Percentiles rank a stretch among this genome's conserved stretches.
These are phyloP conservation scores for Nautilus pompilius DNA, from an alignment of 1,140 invertebrate species.

Conservation along the genomic window DNA sequence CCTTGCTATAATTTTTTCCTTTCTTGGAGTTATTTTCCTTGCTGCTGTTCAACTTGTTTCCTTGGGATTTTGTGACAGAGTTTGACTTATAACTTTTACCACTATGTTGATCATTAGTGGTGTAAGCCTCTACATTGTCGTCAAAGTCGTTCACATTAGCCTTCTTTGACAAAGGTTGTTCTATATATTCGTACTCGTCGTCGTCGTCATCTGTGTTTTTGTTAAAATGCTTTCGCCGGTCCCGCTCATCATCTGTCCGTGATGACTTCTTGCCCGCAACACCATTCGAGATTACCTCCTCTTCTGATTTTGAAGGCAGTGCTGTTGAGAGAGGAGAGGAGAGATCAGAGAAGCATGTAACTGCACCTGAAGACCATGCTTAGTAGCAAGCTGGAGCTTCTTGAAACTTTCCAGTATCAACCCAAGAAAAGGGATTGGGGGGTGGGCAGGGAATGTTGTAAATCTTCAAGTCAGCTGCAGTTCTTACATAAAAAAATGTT, in stretches of 20 bases:
- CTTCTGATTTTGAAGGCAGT: conserved; percentile 49
- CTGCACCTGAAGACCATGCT: no score
- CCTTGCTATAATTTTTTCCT: conserved; percentile 46
- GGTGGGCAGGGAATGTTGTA: no score
- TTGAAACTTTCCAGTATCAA: no score
- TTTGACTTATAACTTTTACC: conserved; percentile 44
- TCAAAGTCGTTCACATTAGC: conserved; percentile 50
- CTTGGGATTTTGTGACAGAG: conserved; percentile 23
- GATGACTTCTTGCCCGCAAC: conserved; percentile 32
- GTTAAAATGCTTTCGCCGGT: conserved; percentile 28
- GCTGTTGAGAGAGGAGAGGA: conserved; percentile 26
- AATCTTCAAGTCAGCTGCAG: no score
- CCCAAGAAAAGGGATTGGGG: no score
- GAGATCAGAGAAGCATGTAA: not conserved
- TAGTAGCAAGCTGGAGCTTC: no score
- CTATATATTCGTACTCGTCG: conserved; percentile 49
- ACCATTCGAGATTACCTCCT: conserved; percentile 54
- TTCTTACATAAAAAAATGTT: no score
- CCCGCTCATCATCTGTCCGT: conserved; percentile 30
- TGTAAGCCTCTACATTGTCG: conserved; percentile 45
- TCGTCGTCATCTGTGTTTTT: conserved; percentile 38
- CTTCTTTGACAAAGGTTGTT: conserved; percentile 44
- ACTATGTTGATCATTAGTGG: conserved; percentile 43
- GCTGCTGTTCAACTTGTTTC: conserved; percentile 43
- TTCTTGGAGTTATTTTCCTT: conserved; percentile 46